Evolutionary conservation across 2,888 invertebrate genomes (phyloP).

Genomic region (Lagria hirta): DNA sequence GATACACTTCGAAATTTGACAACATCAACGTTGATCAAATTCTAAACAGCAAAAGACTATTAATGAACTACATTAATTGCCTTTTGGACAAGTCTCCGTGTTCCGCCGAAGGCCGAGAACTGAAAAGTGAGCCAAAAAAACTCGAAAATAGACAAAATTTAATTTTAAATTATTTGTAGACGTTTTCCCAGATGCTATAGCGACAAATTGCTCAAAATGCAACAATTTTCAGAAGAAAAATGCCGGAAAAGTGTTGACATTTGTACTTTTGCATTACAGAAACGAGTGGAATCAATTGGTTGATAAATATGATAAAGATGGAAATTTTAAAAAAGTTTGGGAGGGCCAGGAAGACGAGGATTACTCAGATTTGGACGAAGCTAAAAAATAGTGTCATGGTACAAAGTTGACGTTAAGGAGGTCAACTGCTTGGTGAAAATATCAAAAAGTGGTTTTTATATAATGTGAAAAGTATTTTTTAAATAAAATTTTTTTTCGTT

Average conservation of each 20-base stretch:
- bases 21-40: conserved; percentile 66
- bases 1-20: conserved; percentile 64
- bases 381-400: conserved; percentile 23
- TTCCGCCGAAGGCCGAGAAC: conserved; percentile 63
- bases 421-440: conserved; percentile 1
- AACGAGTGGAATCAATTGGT: conserved; percentile 66
- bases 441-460: not conserved
- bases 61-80: conserved; percentile 66
- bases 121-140: conserved; percentile 49
- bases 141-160: not conserved
- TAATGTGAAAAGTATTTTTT: no score
- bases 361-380: conserved; percentile 34
- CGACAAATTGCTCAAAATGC: conserved; percentile 65
- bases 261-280: conserved; percentile 62
- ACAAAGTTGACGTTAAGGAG: no score
- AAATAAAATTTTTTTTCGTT: conserved; percentile 5
- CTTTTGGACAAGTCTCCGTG: conserved; percentile 63
- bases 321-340: conserved; percentile 45
- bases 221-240: conserved; percentile 60
- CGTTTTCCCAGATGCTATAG: conserved; percentile 61
- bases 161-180: conserved; percentile 6
- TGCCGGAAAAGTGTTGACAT: conserved; percentile 64
- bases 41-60: conserved; percentile 61
- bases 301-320: conserved; percentile 63
- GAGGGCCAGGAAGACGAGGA: conserved; percentile 34